Percentiles rank a stretch among this genome's conserved stretches.
Evolutionary conservation across 2,797 vertebrate species (phyloP).

Genomic region (Micrastur ruficollis): DNA sequence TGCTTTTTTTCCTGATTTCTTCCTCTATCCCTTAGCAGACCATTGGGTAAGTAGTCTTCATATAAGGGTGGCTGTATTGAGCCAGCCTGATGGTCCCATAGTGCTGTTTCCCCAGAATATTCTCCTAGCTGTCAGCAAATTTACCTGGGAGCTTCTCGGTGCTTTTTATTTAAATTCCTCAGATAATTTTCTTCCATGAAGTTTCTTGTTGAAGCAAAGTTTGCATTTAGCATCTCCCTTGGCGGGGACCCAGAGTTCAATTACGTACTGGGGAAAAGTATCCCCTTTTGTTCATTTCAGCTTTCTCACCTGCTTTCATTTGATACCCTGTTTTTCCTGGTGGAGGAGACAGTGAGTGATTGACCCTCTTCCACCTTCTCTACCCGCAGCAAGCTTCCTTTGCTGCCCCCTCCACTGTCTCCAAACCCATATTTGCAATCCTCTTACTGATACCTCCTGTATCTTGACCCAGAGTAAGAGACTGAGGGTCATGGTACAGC

Average conservation of each 20-base stretch:
- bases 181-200: background rate
- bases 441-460: background rate
- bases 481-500: background rate
- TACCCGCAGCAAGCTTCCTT: background rate
- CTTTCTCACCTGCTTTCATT: background rate
- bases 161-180: background rate
- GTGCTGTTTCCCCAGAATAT: background rate
- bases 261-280: background rate
- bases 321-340: background rate
- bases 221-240: background rate
- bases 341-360: background rate
- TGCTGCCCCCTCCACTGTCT: background rate
- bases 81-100: background rate
- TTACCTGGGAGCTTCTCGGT: background rate
- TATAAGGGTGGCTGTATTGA: accelerated
- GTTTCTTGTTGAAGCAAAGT: background rate
- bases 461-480: background rate
- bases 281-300: background rate
- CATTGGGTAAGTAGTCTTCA: background rate
- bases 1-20: background rate
- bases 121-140: background rate
- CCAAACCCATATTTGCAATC: background rate
- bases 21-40: background rate
- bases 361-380: background rate
- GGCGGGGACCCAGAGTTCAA: background rate